phyloP scores from a whole-genome alignment of 1,140 invertebrate genomes.

The Brachionus sp. region DNA sequence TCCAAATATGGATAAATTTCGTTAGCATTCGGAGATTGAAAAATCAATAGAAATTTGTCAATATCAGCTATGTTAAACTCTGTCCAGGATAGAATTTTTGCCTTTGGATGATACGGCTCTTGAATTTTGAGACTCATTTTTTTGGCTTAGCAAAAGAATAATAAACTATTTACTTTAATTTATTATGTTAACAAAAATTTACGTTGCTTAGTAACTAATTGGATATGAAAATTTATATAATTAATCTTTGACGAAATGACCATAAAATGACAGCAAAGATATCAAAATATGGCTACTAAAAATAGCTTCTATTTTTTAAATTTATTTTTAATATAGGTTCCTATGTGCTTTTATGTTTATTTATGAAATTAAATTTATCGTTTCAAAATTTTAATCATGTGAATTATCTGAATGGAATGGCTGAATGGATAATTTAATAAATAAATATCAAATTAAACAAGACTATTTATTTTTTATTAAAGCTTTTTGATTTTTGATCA shows the following conservation, averaged over 20 bases:
- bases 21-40: background rate
- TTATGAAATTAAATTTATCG: no score
- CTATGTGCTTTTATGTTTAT: no score
- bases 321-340: no score
- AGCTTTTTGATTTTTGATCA: no score
- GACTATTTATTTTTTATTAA: no score
- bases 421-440: no score
- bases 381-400: no score
- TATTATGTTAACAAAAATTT: background rate
- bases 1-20: slow-evolving; percentile 33
- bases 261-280: background rate
- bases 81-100: slow-evolving; percentile 32
- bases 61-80: slow-evolving; percentile 32
- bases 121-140: slow-evolving; percentile 30
- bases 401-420: no score
- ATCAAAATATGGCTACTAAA: no score
- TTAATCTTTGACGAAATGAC: background rate
- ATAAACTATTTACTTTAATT: background rate
- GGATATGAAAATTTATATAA: no score
- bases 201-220: background rate
- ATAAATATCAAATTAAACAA: no score
- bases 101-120: background rate
- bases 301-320: no score
- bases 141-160: background rate
- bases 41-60: slow-evolving; percentile 2